Percentiles rank a stretch among this genome's conserved stretches.
These are phyloP conservation scores for Leptoclinus maculatus DNA, from an alignment of 2,797 vertebrate genomes.

Conservation along the genomic window DNA sequence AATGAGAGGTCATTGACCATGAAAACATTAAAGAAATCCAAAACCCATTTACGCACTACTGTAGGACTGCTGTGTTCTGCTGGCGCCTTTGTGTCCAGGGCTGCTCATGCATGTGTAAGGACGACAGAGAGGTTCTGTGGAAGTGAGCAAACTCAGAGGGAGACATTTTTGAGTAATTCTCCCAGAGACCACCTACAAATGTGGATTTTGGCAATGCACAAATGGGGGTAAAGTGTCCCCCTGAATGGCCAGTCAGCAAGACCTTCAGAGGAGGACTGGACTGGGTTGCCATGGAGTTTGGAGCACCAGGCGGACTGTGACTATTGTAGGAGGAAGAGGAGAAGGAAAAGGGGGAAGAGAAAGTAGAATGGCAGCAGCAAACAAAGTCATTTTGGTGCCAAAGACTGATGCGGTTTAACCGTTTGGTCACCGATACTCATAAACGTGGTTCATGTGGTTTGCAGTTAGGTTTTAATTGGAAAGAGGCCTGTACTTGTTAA, in stretches of 20 bases:
- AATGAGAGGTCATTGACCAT: constrained; percentile 10
- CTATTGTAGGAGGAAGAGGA: constrained; percentile 51
- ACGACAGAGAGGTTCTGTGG: constrained; percentile 8
- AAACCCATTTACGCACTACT: background rate
- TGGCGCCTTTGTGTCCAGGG: background rate
- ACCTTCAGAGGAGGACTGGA: constrained; percentile 36
- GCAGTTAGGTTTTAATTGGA: constrained; percentile 19
- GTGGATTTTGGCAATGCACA: constrained; percentile 20
- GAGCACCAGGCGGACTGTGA: constrained; percentile 62
- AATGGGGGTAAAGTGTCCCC: constrained; percentile 30
- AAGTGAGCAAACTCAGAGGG: constrained; percentile 16
- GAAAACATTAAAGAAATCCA: constrained; percentile 33
- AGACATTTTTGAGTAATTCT: constrained; percentile 32
- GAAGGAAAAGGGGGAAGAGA: constrained; percentile 3
- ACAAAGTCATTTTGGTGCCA: constrained; percentile 53
- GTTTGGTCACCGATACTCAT: background rate
- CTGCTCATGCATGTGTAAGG: background rate
- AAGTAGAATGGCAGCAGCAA: constrained; percentile 43
- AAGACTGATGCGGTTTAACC: constrained; percentile 43
- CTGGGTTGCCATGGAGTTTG: constrained; percentile 73
- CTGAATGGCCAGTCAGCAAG: constrained; percentile 34
- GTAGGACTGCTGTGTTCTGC: constrained; percentile 4
- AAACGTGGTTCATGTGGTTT: background rate
- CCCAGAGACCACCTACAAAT: constrained; percentile 59
- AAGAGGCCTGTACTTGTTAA: constrained; percentile 21